These are phyloP conservation scores for Syndactyla subalaris DNA, from an alignment of 2,797 vertebrate species.

Conservation along the genomic window DNA sequence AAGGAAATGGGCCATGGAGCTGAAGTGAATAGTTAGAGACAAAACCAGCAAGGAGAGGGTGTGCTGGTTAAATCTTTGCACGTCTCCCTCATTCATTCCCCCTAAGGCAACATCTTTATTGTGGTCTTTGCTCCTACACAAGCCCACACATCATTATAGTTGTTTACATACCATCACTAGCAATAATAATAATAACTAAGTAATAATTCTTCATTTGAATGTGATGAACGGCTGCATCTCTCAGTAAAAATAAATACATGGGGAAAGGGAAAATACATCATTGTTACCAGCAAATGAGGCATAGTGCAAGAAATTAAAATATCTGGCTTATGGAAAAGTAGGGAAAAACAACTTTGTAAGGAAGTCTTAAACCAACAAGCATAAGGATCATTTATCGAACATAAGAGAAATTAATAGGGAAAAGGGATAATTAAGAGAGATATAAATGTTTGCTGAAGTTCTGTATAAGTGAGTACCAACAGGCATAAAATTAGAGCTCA, in stretches of 20 bases:
- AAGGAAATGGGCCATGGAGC: not conserved
- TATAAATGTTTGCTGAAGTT: conserved; percentile 45
- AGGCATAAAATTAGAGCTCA: conserved; percentile 49
- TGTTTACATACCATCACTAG: conserved; percentile 67
- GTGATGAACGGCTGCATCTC: conserved; percentile 55
- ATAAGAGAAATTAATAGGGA: conserved; percentile 44
- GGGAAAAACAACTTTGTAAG: conserved; percentile 4
- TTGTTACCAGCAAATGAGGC: conserved; percentile 68
- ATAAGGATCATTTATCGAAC: conserved; percentile 1
- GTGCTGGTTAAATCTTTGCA: conserved; percentile 8
- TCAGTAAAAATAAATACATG: conserved; percentile 60
- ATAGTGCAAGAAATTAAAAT: conserved; percentile 63
- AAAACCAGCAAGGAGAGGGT: not conserved
- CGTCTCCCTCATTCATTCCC: conserved; percentile 5
- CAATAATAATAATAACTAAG: conserved; percentile 67
- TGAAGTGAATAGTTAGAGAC: not conserved
- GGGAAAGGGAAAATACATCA: conserved; percentile 59
- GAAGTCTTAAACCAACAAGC: conserved; percentile 35
- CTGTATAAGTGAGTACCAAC: conserved; percentile 37
- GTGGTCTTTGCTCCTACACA: conserved; percentile 60
- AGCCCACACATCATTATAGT: conserved; percentile 65
- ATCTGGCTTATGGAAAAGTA: conserved; percentile 14
- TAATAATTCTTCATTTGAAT: conserved; percentile 68
- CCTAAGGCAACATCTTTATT: conserved; percentile 44
- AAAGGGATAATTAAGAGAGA: conserved; percentile 55